Evolutionary conservation across 2,888 invertebrate genomes (phyloP), one percentile per base, ranked within the genome.

Genomic region (Anticlea derivata): DNA sequence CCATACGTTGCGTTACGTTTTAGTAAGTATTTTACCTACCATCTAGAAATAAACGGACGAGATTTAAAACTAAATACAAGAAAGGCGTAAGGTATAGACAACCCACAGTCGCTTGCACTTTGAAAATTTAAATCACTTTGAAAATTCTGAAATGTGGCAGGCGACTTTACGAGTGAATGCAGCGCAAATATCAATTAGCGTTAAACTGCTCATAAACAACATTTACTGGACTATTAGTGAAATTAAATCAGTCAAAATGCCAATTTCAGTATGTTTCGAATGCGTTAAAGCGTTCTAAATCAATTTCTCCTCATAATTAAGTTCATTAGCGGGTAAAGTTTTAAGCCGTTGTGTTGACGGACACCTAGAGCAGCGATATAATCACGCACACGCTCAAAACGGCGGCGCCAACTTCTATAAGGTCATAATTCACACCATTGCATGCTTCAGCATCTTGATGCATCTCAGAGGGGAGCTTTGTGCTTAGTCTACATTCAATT

Each of bases 381-480:
- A 87, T 87, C 88, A 72, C 68, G 72, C 68, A 72, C 78, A 74
- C 77, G 80, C 62, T 76, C 48, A 52, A 52, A 61, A 51, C 56
- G 63, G 52, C 78, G 87, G 87, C 88, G 88, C 87, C 87, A 77
- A 63, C 71, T 78, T 75, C 77, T 79, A 82, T 83, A 80, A 77
- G 24, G 35, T 4, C 10, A 13, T 10, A 41, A 23, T 13, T 24
- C 8, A 41, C 8, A n/a, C 7, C 10, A 24, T 7, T 12, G 8
- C 23, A 8, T 13, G n/a, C 7, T 27, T 38, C 17, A 35, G 30
- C 29, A 23, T 38, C 27, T 3, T 17, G 17, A 17, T 17, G 17
- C 17, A n/a, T n/a, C n/a, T n/a, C n/a, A n/a, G n/a, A n/a, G n/a
- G n/a, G n/a, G n/a, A n/a, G n/a, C n/a, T n/a, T n/a, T n/a, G n/a